Base-by-base conservation (phyloP, 2,888 invertebrate species). In the Plemyria rubiginata region DNA sequence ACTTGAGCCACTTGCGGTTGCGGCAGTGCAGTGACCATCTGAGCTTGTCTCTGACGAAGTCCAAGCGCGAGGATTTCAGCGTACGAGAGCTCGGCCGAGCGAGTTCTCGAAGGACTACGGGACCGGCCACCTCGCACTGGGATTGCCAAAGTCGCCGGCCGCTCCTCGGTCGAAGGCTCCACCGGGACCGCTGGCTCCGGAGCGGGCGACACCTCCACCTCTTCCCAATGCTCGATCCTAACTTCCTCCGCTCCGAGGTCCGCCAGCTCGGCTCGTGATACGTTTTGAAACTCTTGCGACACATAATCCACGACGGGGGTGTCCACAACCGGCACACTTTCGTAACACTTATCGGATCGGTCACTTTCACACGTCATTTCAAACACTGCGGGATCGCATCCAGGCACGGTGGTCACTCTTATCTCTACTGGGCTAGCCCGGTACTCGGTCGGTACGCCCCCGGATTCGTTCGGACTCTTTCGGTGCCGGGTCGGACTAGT, bases 21-120 rank as follows among this genome's bases (percentile, higher is more conserved):
- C 41, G 90, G 88, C 67, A 88, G 75, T 15, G 80, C 67, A 7
- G 78, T 80, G 54, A 88, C 76, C 41, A 74, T 75, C 58, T 76
- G 81, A 0, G 81, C 70, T 60, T 86, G 88, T 63, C 82, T 88
- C 12, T 22, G 22, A 22, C 87, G 86, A 48, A 96, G 90, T 40
- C 96, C 96, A 67, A 95, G 94, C 45, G 95, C 94, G 73, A 96
- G 88, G 78, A 96, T 95, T 86, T 95, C 95, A 2, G 96, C 96
- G 79, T 96, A 96, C 0, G 96, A 96, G 74, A 95, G 93, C 67
- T 94, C 97, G 94, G 79, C 95, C 88, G 74, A 96, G 32, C 84
- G 82, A 61, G 74, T 80, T 3, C 74, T 65, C 3, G 77, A 72
- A 3, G 88, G 86, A 67, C 90, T 90, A 1, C 74, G 65, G 38